Evolutionary conservation across 2,113 vertebrate genomes (phyloP).

Genomic region (Tupaia chinensis): DNA sequence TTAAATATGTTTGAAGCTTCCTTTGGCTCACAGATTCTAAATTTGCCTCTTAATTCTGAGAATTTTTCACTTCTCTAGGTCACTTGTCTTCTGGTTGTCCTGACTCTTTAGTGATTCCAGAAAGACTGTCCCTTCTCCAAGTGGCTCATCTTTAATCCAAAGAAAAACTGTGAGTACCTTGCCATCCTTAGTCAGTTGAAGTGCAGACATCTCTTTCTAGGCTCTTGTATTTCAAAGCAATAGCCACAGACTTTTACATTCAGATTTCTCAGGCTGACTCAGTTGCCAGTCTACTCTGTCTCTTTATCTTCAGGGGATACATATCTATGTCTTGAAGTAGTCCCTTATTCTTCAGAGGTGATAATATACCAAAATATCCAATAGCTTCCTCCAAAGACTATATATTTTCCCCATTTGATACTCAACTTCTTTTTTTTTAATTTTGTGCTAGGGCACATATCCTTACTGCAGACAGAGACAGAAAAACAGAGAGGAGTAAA

Average conservation of each 20-base stretch:
- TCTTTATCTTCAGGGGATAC: neutral
- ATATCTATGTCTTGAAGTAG: neutral
- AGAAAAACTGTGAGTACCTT: neutral
- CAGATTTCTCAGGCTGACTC: neutral
- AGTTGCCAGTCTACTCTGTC: neutral
- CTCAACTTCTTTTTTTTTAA: neutral
- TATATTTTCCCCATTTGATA: neutral
- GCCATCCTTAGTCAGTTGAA: neutral
- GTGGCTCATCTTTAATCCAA: neutral
- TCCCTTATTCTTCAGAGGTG: neutral
- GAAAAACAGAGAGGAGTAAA: too few relatives aligned
- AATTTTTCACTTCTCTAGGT: neutral
- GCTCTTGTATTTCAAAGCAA: neutral
- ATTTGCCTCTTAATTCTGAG: neutral
- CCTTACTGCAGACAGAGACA: too few relatives aligned
- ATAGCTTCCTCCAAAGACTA: neutral
- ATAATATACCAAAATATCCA: neutral
- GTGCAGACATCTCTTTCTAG: neutral
- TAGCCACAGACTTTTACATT: neutral
- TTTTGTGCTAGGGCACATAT: too few relatives aligned
- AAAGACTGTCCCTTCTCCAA: neutral
- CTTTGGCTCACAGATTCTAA: neutral
- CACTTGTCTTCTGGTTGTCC: neutral
- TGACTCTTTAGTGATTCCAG: neutral
- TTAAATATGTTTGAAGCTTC: neutral